A percentile compares a stretch with the other conserved stretches of the same genome.
phyloP scores from a whole-genome alignment of 2,888 invertebrate genomes.

The Dolichomitus sp. region DNA sequence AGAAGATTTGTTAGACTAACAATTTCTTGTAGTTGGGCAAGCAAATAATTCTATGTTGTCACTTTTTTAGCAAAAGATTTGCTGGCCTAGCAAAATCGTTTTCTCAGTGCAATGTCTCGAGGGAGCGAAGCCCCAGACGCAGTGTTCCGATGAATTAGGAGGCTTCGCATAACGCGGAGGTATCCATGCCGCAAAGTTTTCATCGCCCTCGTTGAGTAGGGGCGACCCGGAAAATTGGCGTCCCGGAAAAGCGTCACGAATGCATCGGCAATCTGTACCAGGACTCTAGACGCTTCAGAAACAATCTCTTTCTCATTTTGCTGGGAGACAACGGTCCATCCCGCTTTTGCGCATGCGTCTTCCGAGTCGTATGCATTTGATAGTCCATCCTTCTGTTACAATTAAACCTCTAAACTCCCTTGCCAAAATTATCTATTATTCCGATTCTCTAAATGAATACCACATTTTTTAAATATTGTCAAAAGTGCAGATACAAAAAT shows the following conservation, averaged over 20 bases:
- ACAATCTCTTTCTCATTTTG: constrained; percentile 25
- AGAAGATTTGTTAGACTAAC: too few species aligned
- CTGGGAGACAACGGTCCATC: neutral
- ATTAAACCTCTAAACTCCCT: neutral
- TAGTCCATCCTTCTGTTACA: neutral
- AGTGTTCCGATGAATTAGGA: constrained; percentile 66
- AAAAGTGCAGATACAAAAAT: neutral
- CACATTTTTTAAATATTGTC: neutral
- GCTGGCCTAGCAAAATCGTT: too few species aligned
- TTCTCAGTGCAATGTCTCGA: constrained; percentile 29
- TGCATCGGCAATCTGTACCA: constrained; percentile 68
- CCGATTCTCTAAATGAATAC: neutral
- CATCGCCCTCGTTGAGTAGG: neutral
- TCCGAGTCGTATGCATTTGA: neutral
- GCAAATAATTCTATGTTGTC: too few species aligned
- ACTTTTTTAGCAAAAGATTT: neutral
- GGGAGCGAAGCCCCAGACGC: constrained; percentile 64
- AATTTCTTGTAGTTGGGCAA: too few species aligned
- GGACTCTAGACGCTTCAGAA: constrained; percentile 64
- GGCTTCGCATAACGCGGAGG: constrained; percentile 62
- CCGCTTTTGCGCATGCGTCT: neutral
- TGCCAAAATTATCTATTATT: neutral
- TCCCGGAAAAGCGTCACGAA: constrained; percentile 68
- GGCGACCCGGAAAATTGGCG: constrained; percentile 51
- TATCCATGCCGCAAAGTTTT: constrained; percentile 25